Base-by-base conservation (phyloP, 2,113 vertebrate genomes). In the Petromus typicus region DNA sequence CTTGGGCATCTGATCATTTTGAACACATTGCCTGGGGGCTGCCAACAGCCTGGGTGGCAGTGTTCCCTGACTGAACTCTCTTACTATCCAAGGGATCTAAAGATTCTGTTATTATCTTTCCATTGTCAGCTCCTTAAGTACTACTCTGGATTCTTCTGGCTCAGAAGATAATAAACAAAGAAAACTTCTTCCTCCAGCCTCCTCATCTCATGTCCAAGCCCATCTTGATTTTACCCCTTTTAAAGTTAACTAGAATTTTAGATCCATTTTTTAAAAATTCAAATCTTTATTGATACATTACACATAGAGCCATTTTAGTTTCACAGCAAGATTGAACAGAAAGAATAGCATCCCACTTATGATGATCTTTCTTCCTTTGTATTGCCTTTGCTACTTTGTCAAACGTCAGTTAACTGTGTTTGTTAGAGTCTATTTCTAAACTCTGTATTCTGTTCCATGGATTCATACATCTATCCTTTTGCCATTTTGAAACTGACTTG, bases 241-340 rank as follows among this genome's bases (percentile, higher is more conserved):
- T 81, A 81, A 95, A 69, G 51, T 43, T 59, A 48, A 67, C 30
- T 66, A 34, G 86, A 43, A 86, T 82, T 78, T 93, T 86, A 43
- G 57, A 71, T 69, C 13, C 2, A 75, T 83, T 93, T 83, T 92
- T n/a, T n/a, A n/a, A n/a, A n/a, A n/a, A n/a, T n/a, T n/a, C n/a
- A n/a, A n/a, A n/a, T n/a, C n/a, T n/a, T n/a, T n/a, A n/a, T n/a
- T n/a, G n/a, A n/a, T n/a, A n/a, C n/a, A n/a, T n/a, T n/a, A n/a
- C n/a, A n/a, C n/a, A n/a, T n/a, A n/a, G 57, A 71, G 78, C 13
- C 2, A 75, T 83, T 93, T 83, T 92, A 56, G 23, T 16, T 95
- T 89, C n/a, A 93, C 20, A 93, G 45, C 30, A 95, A 93, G 86
- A 83, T 34, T 89, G 54, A 95, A 45, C 18, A 66, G 12, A 93